Conservation (phyloP, 2,888 invertebrate genomes). For the Epinotia ramella region DNA sequence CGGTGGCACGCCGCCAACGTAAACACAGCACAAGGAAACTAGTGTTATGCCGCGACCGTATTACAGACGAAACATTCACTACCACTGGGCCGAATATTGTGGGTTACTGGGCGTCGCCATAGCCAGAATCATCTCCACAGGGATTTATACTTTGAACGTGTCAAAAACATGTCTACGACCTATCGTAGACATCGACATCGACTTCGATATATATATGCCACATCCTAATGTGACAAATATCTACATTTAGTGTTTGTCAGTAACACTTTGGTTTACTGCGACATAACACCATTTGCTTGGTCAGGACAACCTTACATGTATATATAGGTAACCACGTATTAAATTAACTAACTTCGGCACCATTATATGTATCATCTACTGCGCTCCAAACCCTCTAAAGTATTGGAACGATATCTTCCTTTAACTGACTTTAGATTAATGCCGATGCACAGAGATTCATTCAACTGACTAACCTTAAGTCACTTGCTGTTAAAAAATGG, state of each 20-base stretch:
- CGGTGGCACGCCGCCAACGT: slow-evolving; percentile 79
- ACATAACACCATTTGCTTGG: too few species aligned
- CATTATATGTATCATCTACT: too few species aligned
- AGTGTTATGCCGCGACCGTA: slow-evolving; percentile 85
- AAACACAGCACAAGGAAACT: slow-evolving; percentile 85
- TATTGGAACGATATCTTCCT: background rate
- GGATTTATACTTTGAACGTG: slow-evolving; percentile 2
- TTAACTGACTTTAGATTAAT: background rate
- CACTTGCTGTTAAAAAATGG: background rate
- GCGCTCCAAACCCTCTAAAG: too few species aligned
- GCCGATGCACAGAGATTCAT: background rate
- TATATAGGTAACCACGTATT: too few species aligned
- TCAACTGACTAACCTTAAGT: background rate
- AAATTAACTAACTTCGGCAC: too few species aligned
- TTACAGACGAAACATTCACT: slow-evolving; percentile 84
- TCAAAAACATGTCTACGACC: background rate
- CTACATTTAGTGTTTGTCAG: too few species aligned
- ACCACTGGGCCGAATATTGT: slow-evolving; percentile 82
- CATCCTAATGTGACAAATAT: too few species aligned
- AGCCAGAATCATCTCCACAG: slow-evolving; percentile 50
- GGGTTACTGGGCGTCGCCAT: slow-evolving; percentile 79
- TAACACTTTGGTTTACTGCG: too few species aligned
- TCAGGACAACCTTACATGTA: too few species aligned
- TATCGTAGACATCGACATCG: too few species aligned
- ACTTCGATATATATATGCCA: too few species aligned